Evolutionary conservation across 2,113 vertebrate species (phyloP), one percentile per base, ranked within the genome.

Genomic region (Choloepus hoffmanni): DNA sequence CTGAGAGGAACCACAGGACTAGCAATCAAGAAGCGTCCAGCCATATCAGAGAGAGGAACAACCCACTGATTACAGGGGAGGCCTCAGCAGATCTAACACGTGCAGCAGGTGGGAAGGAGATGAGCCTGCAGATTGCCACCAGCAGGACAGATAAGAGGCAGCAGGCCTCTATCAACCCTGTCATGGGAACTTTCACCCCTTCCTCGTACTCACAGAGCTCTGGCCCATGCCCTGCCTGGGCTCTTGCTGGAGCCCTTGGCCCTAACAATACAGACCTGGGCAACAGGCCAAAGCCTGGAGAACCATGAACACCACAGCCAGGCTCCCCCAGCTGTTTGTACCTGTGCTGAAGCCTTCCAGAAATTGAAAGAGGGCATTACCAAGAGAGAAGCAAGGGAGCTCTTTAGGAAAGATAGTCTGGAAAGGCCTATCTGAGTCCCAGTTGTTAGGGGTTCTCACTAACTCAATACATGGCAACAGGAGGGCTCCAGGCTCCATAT

Each of bases 81-180:
- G 5, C 28, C 63, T 95, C 55, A 0, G 24, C 16, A 77, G 65
- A 70, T 50, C 45, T 36, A 23, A 53, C 45, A 50, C 10, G 18
- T 19, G 55, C 55, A 19, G 55, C 16, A 53, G 77, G 77, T 33
- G 21, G 30, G 6, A 55, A 60, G 43, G 58, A 48, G 53, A 85
- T 65, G 45, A 81, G 48, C 13, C 53, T 82, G 23, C 88, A 83
- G 92, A 96, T 82, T 8, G 4, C 45, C 28, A 14, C 45, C 43
- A 30, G 43, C 26, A 50, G 73, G 24, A 13, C 26, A 95, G 93
- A 96, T 82, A 85, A 24, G 28, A 70, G 55, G 82, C 74, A 63
- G 82, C 43, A 87, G 43, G 9, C 45, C 72, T 43, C 62, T 86
- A 60, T 45, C 82, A n/a, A 7, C 33, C 55, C 53, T 53, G 60